phyloP scores from a whole-genome alignment of 2,888 invertebrate genomes.

The Microchrysa polita region DNA sequence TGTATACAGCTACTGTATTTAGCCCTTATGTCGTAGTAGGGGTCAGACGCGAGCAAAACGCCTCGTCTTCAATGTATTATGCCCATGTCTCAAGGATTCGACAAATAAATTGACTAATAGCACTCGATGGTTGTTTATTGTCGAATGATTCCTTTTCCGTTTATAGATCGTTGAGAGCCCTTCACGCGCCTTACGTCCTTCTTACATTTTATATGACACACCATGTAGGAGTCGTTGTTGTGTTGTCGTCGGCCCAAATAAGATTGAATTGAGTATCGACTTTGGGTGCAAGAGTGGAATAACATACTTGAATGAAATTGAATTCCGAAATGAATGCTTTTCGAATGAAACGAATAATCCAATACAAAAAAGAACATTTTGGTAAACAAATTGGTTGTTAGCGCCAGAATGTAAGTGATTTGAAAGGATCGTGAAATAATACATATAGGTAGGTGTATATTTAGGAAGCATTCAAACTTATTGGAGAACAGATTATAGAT shows the following conservation, averaged over 20 bases:
- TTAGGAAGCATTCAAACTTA: not conserved
- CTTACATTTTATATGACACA: conserved; percentile 14
- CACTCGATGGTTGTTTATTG: conserved; percentile 45
- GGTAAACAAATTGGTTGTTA: conserved; percentile 31
- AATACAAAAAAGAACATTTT: conserved; percentile 32
- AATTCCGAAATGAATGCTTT: conserved; percentile 43
- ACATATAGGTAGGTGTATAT: too few species aligned
- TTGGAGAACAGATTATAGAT: too few species aligned
- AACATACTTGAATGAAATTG: conserved; percentile 43
- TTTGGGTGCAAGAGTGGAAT: conserved; percentile 27
- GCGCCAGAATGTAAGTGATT: not conserved
- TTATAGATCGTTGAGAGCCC: not conserved
- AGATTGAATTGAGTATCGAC: conserved; percentile 33
- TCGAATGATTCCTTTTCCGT: conserved; percentile 40
- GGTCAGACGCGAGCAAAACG: conserved; percentile 4
- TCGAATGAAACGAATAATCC: conserved; percentile 23
- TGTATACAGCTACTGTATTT: not conserved
- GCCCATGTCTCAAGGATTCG: conserved; percentile 41
- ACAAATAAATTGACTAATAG: conserved; percentile 45
- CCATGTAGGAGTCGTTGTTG: not conserved
- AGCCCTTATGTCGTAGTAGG: conserved; percentile 6
- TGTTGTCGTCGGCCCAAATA: not conserved
- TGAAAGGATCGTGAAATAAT: conserved; percentile 34
- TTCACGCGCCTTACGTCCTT: conserved; percentile 11
- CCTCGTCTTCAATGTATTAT: conserved; percentile 20